phyloP scores from a whole-genome alignment of 2,113 vertebrate genomes.

The Zosterops lateralis region DNA sequence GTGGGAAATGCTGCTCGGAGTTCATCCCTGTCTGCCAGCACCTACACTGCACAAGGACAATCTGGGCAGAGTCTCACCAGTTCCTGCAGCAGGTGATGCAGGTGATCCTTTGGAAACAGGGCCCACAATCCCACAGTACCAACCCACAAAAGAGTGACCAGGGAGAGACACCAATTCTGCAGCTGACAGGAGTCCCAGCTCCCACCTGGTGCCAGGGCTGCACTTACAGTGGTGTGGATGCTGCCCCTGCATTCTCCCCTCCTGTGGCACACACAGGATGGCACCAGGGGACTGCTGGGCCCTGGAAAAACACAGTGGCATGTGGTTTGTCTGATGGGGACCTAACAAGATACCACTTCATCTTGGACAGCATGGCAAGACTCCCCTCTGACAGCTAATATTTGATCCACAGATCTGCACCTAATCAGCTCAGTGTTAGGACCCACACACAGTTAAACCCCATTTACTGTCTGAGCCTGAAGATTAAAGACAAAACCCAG shows the following conservation, averaged over 20 bases:
- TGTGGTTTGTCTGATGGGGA: fast-evolving
- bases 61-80: not conserved
- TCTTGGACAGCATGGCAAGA: fast-evolving
- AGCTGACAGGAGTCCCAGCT: fast-evolving
- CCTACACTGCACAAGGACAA: not conserved
- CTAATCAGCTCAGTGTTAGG: not conserved
- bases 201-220: not conserved
- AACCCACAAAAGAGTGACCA: not conserved
- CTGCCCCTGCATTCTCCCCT: not conserved
- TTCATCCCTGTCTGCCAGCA: not conserved
- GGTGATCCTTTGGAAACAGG: not conserved
- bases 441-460: not conserved
- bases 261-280: fast-evolving
- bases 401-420: not conserved
- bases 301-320: not conserved
- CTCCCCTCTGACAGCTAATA: not conserved
- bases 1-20: not conserved
- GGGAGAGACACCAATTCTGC: not conserved
- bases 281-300: fast-evolving
- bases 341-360: not conserved
- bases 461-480: not conserved
- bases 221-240: fast-evolving
- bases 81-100: not conserved
- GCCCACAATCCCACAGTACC: not conserved
- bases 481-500: not conserved